Evolutionary conservation across 2,888 invertebrate genomes (phyloP), one percentile per base, ranked within the genome.

Genomic region (Geophilus truncorum): DNA sequence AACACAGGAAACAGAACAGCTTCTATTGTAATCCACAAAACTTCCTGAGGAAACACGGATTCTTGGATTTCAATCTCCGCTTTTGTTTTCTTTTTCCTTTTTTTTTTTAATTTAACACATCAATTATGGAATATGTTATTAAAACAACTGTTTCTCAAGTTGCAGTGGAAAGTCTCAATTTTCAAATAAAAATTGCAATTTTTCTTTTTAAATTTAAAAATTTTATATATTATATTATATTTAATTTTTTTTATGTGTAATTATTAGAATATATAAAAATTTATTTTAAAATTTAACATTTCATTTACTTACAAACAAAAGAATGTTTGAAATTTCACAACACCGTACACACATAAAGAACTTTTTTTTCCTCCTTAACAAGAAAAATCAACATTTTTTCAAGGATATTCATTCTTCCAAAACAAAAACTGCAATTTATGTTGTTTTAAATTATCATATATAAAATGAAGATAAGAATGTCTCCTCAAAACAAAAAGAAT

Each of bases 41-140:
- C 70, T 70, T 70, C 70, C 70, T 70, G 70, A 70, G 70, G 70
- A 70, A 70, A 70, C 25, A 70, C 70, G 70, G 70, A 25, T 70
- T 70, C 70, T 70, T 70, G 70, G 70, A 70, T 70, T 70, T 51
- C 51, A 0, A 51, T 18, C 51, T 40, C 40, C 28, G 28, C 70
- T n/a, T n/a, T n/a, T n/a, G n/a, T n/a, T n/a, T n/a, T n/a, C 70
- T 28, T 25, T 70, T n/a, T 28, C 70, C 12, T 70, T 70, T 70
- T 10, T 25, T 70, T 70, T 70, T 28, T n/a, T n/a, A n/a, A n/a
- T n/a, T n/a, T n/a, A n/a, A 70, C 51, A 51, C 28, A 12, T 70
- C 15, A 70, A 70, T 70, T 70, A 18, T 18, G 21, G 51, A 51
- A 51, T 51, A 51, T 18, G 21, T 51, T 51, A 51, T 51, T 51